These are phyloP conservation scores for Mastacembelus armatus DNA, from an alignment of 2,797 vertebrate species.

Conservation along the genomic window DNA sequence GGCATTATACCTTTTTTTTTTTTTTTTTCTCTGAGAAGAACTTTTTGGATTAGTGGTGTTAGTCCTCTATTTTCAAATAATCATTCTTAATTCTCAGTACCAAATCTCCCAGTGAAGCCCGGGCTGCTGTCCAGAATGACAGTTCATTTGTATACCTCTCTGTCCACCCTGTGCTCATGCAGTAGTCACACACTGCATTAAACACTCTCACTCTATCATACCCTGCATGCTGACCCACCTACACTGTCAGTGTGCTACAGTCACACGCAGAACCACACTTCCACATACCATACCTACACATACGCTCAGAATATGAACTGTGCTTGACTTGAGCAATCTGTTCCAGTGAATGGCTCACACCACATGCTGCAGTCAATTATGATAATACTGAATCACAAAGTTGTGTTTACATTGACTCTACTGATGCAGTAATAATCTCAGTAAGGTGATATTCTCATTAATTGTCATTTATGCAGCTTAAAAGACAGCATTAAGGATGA, in stretches of 20 bases:
- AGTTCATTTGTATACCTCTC: conserved; percentile 36
- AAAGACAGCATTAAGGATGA: not conserved
- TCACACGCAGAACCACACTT: conserved; percentile 31
- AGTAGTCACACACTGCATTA: conserved; percentile 35
- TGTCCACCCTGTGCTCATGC: conserved; percentile 26
- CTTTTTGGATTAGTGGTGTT: conserved; percentile 50
- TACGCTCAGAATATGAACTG: conserved; percentile 11
- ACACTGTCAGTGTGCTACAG: conserved; percentile 26
- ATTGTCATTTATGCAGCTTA: conserved; percentile 12
- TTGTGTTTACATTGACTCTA: conserved; percentile 28
- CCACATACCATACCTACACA: conserved; percentile 25
- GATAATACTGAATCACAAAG: conserved; percentile 25
- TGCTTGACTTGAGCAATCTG: conserved; percentile 36
- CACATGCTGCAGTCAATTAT: conserved; percentile 39
- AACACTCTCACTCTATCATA: conserved; percentile 24
- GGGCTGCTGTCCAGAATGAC: conserved; percentile 33
- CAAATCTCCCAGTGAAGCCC: conserved; percentile 19
- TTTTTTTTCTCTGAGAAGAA: conserved; percentile 32
- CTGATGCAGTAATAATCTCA: conserved; percentile 17
- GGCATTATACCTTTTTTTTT: conserved; percentile 22
- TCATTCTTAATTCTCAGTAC: conserved; percentile 41
- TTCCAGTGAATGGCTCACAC: conserved; percentile 17
- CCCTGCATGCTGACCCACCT: conserved; percentile 35
- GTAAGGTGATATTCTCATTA: conserved; percentile 12
- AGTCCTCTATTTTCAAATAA: conserved; percentile 35